Percentiles rank a stretch among this genome's conserved stretches.
phyloP scores from a whole-genome alignment of 1,140 invertebrate species.

The Dreissena polymorpha region DNA sequence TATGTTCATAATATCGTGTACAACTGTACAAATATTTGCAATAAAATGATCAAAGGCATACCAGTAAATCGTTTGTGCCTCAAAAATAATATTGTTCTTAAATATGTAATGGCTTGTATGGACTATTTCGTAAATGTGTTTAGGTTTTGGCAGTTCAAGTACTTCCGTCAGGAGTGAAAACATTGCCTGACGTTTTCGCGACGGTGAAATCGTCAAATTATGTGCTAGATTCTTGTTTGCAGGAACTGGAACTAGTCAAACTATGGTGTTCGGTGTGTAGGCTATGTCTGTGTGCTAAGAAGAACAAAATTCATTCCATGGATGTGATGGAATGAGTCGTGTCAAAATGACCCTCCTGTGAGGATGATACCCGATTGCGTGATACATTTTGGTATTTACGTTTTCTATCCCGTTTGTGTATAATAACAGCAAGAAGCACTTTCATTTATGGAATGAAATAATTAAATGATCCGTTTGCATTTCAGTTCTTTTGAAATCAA shows the following conservation, averaged over 20 bases:
- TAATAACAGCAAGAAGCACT: background rate
- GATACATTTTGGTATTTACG: background rate
- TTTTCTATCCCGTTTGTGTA: background rate
- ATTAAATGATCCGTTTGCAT: background rate
- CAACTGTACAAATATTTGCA: background rate
- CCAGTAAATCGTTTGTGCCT: background rate
- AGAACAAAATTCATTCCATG: background rate
- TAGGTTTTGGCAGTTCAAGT: slow-evolving; percentile 21
- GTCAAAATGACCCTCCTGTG: slow-evolving; percentile 47
- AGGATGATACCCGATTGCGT: slow-evolving; percentile 22
- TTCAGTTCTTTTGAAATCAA: background rate
- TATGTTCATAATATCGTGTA: background rate
- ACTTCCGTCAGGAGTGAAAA: slow-evolving; percentile 51
- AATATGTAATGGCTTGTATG: background rate
- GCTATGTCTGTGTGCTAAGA: slow-evolving; percentile 5
- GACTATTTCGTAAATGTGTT: slow-evolving; percentile 20
- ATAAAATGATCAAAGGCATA: background rate
- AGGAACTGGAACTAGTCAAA: background rate
- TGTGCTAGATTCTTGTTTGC: background rate
- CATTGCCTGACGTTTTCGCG: background rate
- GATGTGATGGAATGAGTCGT: slow-evolving; percentile 33
- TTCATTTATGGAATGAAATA: background rate
- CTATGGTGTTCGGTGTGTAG: slow-evolving; percentile 12
- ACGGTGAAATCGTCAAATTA: too few species aligned
- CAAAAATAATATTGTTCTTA: background rate